A percentile compares a stretch with the other conserved stretches of the same genome.
Evolutionary conservation across 1,140 invertebrate genomes (phyloP).

Genomic region (Heliconius himera): DNA sequence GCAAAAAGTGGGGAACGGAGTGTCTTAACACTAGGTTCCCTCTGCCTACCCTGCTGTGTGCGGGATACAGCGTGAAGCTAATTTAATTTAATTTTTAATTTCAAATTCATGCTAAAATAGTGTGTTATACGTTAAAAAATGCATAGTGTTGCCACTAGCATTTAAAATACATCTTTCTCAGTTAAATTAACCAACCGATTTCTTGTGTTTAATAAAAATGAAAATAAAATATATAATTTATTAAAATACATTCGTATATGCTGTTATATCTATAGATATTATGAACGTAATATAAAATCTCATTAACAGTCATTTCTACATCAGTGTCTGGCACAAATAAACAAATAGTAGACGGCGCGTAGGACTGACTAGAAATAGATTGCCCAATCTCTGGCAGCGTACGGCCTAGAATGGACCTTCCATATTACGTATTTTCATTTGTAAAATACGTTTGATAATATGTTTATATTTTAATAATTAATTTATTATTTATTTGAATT

Average conservation of each 20-base stretch:
- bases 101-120: no score
- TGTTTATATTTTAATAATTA: not conserved
- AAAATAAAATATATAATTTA: not conserved
- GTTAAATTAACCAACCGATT: no score
- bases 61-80: no score
- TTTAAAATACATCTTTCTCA: no score
- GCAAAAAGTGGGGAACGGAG: no score
- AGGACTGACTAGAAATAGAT: constrained; percentile 55
- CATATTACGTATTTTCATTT: not conserved
- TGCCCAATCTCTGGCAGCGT: constrained; percentile 25
- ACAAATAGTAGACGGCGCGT: constrained; percentile 62
- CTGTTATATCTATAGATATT: not conserved
- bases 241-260: not conserved
- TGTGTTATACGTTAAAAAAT: no score
- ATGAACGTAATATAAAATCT: constrained; percentile 13
- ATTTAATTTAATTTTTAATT: no score
- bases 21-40: no score
- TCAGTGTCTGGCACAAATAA: constrained; percentile 51
- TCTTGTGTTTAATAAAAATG: not conserved
- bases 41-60: no score
- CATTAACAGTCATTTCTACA: constrained; percentile 26
- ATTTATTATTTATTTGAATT: not conserved
- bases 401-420: constrained; percentile 27
- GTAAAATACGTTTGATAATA: not conserved
- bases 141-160: no score